Evolutionary conservation across 1,140 invertebrate genomes (phyloP).

Genomic region (Zelostemma sp.): DNA sequence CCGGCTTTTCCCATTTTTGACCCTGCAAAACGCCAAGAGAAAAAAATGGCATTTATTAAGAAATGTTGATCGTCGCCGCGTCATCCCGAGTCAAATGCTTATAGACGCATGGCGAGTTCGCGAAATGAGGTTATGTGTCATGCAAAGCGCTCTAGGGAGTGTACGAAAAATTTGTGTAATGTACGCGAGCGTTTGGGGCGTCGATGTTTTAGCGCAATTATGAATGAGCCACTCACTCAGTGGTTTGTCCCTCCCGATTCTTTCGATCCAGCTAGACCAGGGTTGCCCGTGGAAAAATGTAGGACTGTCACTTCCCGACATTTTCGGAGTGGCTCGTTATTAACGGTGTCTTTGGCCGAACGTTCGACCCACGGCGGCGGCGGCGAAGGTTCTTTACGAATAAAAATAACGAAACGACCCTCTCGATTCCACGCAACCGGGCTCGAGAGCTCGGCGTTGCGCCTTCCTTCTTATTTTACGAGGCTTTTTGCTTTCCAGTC

Average conservation of each 20-base stretch:
- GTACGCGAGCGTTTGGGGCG: not conserved
- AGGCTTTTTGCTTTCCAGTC: slow-evolving; percentile 3
- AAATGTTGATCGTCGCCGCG: too few species aligned
- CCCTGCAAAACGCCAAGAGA: too few species aligned
- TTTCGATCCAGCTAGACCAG: slow-evolving; percentile 69
- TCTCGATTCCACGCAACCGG: not conserved
- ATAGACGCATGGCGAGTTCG: not conserved
- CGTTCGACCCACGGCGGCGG: too few species aligned
- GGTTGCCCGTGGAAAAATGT: slow-evolving; percentile 70
- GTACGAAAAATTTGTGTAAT: not conserved
- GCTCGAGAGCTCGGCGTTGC: not conserved
- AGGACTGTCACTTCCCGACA: slow-evolving; percentile 70
- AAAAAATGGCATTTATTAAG: too few species aligned
- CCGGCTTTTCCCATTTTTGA: too few species aligned
- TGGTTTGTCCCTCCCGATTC: slow-evolving; percentile 67
- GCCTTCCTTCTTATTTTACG: not conserved
- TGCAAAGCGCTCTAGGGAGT: not conserved
- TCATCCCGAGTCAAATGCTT: too few species aligned
- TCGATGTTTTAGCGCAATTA: not conserved
- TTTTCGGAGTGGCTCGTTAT: slow-evolving; percentile 31
- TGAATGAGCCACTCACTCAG: slow-evolving; percentile 58
- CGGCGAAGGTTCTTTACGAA: slow-evolving; percentile 7
- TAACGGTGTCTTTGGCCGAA: too few species aligned
- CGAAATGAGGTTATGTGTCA: slow-evolving; percentile 34
- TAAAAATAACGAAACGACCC: not conserved